Evolutionary conservation across 2,113 vertebrate species (phyloP).

Genomic region (Oncorhynchus masou): DNA sequence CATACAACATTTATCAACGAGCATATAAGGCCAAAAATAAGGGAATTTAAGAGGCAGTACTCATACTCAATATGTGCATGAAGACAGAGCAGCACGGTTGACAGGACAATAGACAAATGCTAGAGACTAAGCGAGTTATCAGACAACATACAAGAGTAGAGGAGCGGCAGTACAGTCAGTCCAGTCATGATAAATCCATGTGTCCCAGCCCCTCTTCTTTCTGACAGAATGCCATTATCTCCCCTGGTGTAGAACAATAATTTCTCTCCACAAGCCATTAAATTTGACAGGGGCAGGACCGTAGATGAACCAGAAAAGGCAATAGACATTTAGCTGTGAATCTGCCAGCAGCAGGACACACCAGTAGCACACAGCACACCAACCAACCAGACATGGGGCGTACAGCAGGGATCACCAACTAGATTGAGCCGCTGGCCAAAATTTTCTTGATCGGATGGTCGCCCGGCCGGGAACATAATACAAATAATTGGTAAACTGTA

Average conservation of each 20-base stretch:
- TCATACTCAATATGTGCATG: background rate
- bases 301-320: slow-evolving; percentile 41
- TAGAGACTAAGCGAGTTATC: background rate
- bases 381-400: background rate
- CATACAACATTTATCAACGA: no score
- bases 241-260: slow-evolving; percentile 16
- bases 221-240: slow-evolving; percentile 48
- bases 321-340: slow-evolving; percentile 39
- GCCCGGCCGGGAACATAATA: no score
- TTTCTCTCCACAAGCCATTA: slow-evolving; percentile 37
- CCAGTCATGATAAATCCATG: slow-evolving; percentile 19
- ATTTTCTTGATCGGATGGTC: no score
- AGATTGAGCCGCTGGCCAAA: no score
- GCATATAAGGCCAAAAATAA: no score
- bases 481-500: no score
- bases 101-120: background rate
- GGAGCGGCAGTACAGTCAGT: background rate
- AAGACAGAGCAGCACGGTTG: background rate
- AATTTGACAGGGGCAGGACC: slow-evolving; percentile 34
- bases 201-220: slow-evolving; percentile 25
- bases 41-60: no score
- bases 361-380: background rate
- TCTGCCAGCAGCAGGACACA: slow-evolving; percentile 7
- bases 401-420: no score
- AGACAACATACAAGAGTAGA: background rate